Conservation (phyloP, 2,888 invertebrate genomes). For the Amorpha juglandis region DNA sequence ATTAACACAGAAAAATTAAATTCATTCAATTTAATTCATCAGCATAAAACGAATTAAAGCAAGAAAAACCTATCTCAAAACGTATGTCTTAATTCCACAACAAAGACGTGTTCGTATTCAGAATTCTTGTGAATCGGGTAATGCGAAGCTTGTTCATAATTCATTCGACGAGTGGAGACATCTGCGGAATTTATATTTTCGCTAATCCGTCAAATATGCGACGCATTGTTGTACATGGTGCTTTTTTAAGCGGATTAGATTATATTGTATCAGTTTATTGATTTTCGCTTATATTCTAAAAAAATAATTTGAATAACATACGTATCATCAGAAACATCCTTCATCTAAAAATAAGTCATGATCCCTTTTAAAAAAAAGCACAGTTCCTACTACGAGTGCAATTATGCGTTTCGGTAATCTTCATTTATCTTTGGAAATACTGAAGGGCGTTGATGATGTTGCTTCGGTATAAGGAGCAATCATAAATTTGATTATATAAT, state of each 20-base stretch:
- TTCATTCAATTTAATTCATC: conserved; percentile 19
- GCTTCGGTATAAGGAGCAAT: too few relatives aligned
- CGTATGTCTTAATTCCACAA: conserved; percentile 32
- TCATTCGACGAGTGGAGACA: conserved; percentile 53
- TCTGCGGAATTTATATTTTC: conserved; percentile 56
- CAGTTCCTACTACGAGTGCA: too few relatives aligned
- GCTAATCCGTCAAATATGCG: conserved; percentile 44
- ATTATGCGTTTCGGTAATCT: too few relatives aligned
- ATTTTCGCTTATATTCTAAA: too few relatives aligned
- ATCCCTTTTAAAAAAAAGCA: too few relatives aligned
- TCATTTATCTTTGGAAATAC: too few relatives aligned
- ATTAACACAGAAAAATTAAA: conserved; percentile 7
- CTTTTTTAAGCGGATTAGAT: conserved; percentile 9
- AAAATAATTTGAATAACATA: too few relatives aligned
- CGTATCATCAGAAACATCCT: too few relatives aligned
- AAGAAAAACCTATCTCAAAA: conserved; percentile 25
- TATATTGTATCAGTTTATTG: background rate
- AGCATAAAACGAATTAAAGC: conserved; percentile 20
- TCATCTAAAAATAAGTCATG: too few relatives aligned
- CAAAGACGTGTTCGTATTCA: conserved; percentile 31
- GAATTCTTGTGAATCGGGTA: conserved; percentile 39
- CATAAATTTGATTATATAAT: too few relatives aligned
- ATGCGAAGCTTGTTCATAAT: conserved; percentile 57
- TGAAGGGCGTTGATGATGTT: too few relatives aligned
- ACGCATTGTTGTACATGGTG: conserved; percentile 5